Conservation (phyloP, 2,797 vertebrate genomes). For the Potorous gilbertii region DNA sequence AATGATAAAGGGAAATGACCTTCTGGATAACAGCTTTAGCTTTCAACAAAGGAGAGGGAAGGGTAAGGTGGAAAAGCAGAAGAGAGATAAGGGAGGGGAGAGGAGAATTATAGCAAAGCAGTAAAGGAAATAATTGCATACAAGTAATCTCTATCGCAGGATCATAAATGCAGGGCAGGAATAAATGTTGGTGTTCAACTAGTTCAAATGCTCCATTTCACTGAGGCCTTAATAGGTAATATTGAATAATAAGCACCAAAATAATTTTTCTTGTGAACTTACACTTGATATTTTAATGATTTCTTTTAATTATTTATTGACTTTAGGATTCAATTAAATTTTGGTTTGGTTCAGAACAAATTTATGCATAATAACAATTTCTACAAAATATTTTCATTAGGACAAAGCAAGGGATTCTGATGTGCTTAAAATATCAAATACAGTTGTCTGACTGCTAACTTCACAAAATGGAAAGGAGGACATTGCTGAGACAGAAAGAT, state of each 20-base stretch:
- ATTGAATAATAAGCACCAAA: not conserved
- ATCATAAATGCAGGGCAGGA: not conserved
- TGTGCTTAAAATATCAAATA: not conserved
- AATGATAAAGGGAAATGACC: not conserved
- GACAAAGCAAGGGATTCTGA: not conserved
- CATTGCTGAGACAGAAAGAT: not conserved
- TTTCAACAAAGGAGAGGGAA: not conserved
- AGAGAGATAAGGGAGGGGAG: not conserved
- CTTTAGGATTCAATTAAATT: not conserved
- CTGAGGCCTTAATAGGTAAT: not conserved
- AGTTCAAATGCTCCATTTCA: not conserved
- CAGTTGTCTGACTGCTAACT: not conserved
- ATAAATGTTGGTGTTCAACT: not conserved
- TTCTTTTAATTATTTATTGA: not conserved
- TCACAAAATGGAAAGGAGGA: not conserved
- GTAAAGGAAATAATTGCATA: not conserved
- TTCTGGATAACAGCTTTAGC: not conserved
- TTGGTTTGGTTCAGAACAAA: not conserved
- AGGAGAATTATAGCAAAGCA: not conserved
- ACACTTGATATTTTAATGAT: not conserved
- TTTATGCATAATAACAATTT: not conserved
- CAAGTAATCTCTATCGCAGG: not conserved
- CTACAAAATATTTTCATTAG: not conserved
- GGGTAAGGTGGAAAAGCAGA: not conserved
- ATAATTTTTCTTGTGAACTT: not conserved